Evolutionary conservation across 2,797 vertebrate genomes (phyloP).

Genomic region (Sebastes jordani): DNA sequence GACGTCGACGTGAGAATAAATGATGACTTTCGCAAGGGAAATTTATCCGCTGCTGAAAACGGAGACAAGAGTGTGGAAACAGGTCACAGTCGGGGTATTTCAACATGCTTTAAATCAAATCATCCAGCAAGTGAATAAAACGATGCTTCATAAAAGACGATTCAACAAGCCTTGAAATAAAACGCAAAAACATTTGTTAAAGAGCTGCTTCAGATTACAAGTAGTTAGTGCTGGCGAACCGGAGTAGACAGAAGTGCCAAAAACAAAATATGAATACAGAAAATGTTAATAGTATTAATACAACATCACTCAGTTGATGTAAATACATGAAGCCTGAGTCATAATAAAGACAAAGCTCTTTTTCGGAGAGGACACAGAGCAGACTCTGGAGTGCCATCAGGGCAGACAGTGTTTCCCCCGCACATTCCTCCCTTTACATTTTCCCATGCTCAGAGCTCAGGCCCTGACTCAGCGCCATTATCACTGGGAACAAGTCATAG

Average conservation of each 20-base stretch:
- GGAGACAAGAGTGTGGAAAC: slow-evolving; percentile 60
- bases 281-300: slow-evolving; percentile 22
- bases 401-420: slow-evolving; percentile 71
- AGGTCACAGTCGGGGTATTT: slow-evolving; percentile 59
- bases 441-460: slow-evolving; percentile 78
- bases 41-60: slow-evolving; percentile 62
- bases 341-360: slow-evolving; percentile 47
- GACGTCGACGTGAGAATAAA: slow-evolving; percentile 52
- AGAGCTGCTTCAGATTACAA: slow-evolving; percentile 12
- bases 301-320: slow-evolving; percentile 34
- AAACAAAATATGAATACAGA: slow-evolving; percentile 12
- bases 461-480: slow-evolving; percentile 75
- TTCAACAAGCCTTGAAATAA: slow-evolving; percentile 17
- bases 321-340: slow-evolving; percentile 47
- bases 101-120: slow-evolving; percentile 61
- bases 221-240: background rate
- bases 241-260: background rate
- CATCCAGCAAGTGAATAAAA: slow-evolving; percentile 43
- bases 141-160: slow-evolving; percentile 34
- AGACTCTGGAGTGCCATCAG: slow-evolving; percentile 76
- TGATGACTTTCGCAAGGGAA: slow-evolving; percentile 68
- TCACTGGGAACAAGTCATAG: slow-evolving; percentile 67
- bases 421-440: slow-evolving; percentile 78
- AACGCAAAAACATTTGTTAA: background rate
- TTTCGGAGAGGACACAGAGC: slow-evolving; percentile 65